Conservation (phyloP, 2,888 invertebrate genomes). For the Microplitis manilae region DNA sequence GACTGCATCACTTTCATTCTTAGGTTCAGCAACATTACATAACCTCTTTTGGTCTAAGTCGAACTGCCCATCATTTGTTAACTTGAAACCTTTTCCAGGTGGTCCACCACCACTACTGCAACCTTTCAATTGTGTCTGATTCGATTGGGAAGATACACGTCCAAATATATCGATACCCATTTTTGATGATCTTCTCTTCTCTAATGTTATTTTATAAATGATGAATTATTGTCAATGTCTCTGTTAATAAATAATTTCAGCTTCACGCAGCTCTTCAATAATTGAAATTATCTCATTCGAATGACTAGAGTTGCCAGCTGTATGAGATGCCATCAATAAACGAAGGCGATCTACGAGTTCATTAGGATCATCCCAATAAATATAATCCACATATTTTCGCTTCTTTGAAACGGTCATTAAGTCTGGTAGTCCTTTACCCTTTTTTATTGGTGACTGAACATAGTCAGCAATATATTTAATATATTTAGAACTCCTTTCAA, state of each 20-base stretch:
- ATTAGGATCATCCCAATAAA: conserved; percentile 50
- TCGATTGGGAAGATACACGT: too few relatives aligned
- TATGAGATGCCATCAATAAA: conserved; percentile 42
- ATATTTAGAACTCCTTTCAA: not conserved
- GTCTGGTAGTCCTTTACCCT: not conserved
- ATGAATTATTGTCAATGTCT: not conserved
- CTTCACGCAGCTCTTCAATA: too few relatives aligned
- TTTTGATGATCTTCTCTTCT: not conserved
- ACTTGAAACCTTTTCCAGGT: conserved; percentile 30
- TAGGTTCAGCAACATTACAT: too few relatives aligned
- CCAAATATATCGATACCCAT: too few relatives aligned
- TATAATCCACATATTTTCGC: conserved; percentile 30
- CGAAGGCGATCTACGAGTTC: conserved; percentile 45
- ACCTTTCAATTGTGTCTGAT: too few relatives aligned
- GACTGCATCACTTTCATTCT: too few relatives aligned
- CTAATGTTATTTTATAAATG: not conserved
- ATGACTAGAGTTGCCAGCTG: too few relatives aligned
- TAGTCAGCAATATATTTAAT: too few relatives aligned
- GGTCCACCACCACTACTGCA: conserved; percentile 16
- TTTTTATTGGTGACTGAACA: not conserved
- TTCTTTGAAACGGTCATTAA: not conserved
- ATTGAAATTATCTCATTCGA: too few relatives aligned
- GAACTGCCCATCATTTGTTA: conserved; percentile 37
- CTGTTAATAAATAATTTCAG: conserved; percentile 46
- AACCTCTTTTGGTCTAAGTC: not conserved